A percentile compares a stretch with the other conserved stretches of the same genome.
Evolutionary conservation across 2,888 invertebrate genomes (phyloP).

Genomic region (Cephus sareptanus): DNA sequence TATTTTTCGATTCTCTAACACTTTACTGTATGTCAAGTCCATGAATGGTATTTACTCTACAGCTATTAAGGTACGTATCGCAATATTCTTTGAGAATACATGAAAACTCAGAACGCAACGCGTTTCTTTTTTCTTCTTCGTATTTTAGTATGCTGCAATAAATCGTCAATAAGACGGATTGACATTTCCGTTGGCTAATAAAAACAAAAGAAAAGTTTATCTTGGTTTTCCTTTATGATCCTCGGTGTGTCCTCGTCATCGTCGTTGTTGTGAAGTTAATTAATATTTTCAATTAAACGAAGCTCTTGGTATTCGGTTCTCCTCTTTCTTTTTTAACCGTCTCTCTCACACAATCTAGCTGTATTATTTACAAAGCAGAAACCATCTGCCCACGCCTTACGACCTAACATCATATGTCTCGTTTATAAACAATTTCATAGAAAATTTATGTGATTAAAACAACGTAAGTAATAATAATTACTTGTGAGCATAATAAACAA

Average conservation of each 20-base stretch:
- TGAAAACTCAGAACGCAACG: neutral
- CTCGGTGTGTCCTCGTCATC: neutral
- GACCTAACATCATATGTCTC: slow-evolving; percentile 47
- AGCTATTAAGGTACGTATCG: neutral
- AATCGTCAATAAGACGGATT: neutral
- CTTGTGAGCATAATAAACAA: slow-evolving; percentile 60
- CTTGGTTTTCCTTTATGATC: neutral
- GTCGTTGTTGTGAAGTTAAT: neutral
- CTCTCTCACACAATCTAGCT: slow-evolving; percentile 13
- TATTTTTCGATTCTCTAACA: neutral
- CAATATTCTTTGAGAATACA: neutral
- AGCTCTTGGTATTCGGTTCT: neutral
- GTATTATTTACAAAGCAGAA: slow-evolving; percentile 19
- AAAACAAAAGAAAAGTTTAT: neutral
- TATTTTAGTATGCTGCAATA: neutral
- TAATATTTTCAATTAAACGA: neutral
- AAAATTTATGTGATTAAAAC: slow-evolving; percentile 63
- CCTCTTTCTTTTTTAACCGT: slow-evolving; percentile 3
- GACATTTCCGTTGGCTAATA: neutral
- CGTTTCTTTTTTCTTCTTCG: no score
- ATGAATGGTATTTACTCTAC: neutral
- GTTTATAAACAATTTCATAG: slow-evolving; percentile 62
- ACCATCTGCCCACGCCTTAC: slow-evolving; percentile 34
- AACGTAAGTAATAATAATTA: slow-evolving; percentile 57
- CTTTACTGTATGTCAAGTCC: neutral